Evolutionary conservation across 2,797 vertebrate genomes (phyloP).

Genomic region (Platalea minor): DNA sequence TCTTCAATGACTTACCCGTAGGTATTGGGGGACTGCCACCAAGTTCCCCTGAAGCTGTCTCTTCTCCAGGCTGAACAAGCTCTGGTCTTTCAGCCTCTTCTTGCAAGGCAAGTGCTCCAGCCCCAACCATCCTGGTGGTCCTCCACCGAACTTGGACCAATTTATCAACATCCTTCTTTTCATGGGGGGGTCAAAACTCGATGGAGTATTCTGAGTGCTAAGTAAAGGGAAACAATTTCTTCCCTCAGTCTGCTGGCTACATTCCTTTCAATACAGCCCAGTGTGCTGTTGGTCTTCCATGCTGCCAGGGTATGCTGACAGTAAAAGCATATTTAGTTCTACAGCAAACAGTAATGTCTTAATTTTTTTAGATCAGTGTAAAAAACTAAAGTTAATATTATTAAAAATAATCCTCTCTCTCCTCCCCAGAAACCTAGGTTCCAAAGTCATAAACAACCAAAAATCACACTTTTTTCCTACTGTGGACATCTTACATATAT

Average conservation of each 20-base stretch:
- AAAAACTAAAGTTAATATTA: not conserved
- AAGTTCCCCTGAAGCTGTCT: not conserved
- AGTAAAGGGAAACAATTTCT: not conserved
- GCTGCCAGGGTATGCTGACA: not conserved
- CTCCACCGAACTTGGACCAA: not conserved
- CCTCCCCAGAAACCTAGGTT: not conserved
- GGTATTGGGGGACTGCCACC: not conserved
- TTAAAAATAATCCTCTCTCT: not conserved
- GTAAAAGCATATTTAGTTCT: not conserved
- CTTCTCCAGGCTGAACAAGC: not conserved
- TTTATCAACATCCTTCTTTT: not conserved
- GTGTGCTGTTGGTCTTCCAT: not conserved
- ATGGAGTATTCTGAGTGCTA: not conserved
- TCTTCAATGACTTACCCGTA: not conserved
- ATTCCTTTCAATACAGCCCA: not conserved
- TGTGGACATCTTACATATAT: not conserved
- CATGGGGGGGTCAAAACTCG: not conserved
- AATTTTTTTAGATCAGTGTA: not conserved
- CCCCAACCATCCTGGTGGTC: not conserved
- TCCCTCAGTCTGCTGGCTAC: not conserved
- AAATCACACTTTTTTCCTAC: not conserved
- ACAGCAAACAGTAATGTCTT: not conserved
- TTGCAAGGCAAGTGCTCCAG: not conserved
- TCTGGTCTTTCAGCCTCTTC: not conserved
- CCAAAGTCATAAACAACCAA: not conserved